phyloP scores from a whole-genome alignment of 1,140 invertebrate species.

The Camponotus pennsylvanicus region DNA sequence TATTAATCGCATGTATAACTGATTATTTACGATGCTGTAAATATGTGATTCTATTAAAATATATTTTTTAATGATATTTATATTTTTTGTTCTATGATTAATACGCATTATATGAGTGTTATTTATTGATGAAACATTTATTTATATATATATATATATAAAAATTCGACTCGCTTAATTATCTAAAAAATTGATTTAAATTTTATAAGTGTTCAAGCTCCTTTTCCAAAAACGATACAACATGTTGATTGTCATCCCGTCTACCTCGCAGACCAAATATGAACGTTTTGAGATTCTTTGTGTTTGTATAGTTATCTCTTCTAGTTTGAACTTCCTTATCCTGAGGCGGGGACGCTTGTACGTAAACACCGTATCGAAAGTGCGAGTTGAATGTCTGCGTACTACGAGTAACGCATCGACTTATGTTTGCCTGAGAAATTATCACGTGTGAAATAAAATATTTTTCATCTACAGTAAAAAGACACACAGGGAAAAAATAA shows the following conservation, averaged over 20 bases:
- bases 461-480: not conserved
- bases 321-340: conserved; percentile 87
- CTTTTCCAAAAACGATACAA: conserved; percentile 72
- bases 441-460: conserved; percentile 25
- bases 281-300: conserved; percentile 84
- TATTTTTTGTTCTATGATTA: too few species aligned
- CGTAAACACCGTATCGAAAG: conserved; percentile 85
- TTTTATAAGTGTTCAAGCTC: conserved; percentile 66
- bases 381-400: conserved; percentile 88
- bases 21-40: conserved; percentile 11
- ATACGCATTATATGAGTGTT: too few species aligned
- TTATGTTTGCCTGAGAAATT: conserved; percentile 86
- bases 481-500: not conserved
- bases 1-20: not conserved
- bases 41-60: conserved; percentile 10
- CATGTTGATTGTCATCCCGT: conserved; percentile 69
- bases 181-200: not conserved
- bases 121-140: conserved; percentile 10
- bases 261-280: conserved; percentile 87
- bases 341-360: conserved; percentile 86
- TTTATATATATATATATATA: conserved; percentile 1
- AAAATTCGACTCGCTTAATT: not conserved
- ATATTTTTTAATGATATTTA: not conserved
- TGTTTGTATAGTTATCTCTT: conserved; percentile 86
- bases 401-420: conserved; percentile 87